Conservation (phyloP, 2,888 invertebrate species). For the Biston stratarius region DNA sequence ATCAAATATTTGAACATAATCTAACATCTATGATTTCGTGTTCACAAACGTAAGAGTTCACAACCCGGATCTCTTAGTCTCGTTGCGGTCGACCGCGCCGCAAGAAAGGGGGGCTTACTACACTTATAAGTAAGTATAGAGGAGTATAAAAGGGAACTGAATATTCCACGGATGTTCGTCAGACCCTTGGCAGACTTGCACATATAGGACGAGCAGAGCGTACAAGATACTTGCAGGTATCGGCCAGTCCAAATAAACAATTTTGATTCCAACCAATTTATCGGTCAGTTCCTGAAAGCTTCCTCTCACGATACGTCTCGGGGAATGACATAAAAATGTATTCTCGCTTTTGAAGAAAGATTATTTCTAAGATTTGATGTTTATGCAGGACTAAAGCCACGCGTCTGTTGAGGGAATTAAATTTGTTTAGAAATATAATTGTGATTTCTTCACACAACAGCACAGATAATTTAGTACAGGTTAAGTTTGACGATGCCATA, state of each 20-base stretch:
- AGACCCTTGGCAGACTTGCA: neutral
- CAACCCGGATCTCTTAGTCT: constrained; percentile 39
- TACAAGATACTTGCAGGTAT: too few species aligned
- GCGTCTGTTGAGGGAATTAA: too few species aligned
- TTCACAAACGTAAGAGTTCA: constrained; percentile 30
- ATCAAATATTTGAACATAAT: constrained; percentile 6
- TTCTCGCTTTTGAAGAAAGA: too few species aligned
- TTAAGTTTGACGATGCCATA: constrained; percentile 32
- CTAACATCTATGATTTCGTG: constrained; percentile 37
- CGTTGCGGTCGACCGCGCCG: constrained; percentile 53
- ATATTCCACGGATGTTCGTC: neutral
- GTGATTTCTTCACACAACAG: constrained; percentile 32
- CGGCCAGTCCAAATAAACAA: too few species aligned
- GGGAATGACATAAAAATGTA: too few species aligned
- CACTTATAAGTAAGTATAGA: neutral
- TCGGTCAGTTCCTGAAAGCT: too few species aligned
- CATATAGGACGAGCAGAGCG: too few species aligned
- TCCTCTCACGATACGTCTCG: too few species aligned
- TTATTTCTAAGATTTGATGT: too few species aligned
- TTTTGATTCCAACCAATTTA: too few species aligned
- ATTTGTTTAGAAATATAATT: neutral
- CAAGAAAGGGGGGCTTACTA: constrained; percentile 53
- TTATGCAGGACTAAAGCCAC: too few species aligned
- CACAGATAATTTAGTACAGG: constrained; percentile 17
- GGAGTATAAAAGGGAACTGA: neutral